Evolutionary conservation across 53 echinoderm and acorn worm species (phyloP), one percentile per base, ranked within the genome.

Genomic region (Paracentrotus lividus): DNA sequence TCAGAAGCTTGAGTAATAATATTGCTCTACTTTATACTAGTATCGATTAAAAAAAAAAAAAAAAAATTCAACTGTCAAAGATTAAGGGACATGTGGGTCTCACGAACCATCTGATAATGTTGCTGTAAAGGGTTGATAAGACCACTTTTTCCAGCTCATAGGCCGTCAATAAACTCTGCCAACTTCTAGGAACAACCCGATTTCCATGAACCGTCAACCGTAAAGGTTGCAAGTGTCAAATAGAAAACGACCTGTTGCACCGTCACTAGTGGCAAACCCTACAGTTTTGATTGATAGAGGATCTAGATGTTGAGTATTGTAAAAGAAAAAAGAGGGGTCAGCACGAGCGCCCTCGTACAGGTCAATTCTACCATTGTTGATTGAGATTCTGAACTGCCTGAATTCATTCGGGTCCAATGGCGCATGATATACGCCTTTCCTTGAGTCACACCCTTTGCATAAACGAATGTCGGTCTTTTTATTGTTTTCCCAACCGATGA

Each of bases 201-300:
- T 57, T 13, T 27, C 2, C 32, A 72, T 38, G 36, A 3, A 16
- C 72, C 0, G 18, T 72, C 72, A 81, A 26, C 12, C 26, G 27
- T 81, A 81, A 27, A 81, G 16, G 47, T 81, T 47, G n/a, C 81
- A 81, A n/a, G 81, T 23, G 45, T 81, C 81, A 47, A 81, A 81
- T n/a, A 81, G 45, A n/a, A 81, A 81, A 47, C 81, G 81, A 47
- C 81, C 81, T 3, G 1, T 27, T 4, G 10, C 81, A 3, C 7
- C 1, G 10, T 45, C 3, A 47, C 44, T 21, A 3, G 81, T 81
- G 9, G 27, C 2, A 26, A 81, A 44, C 1, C 45, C 81, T 5
- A 81, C 81, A 8, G 45, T 3, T 14, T 20, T 15, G 44, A 81
- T 81, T 0, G 8, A 16, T n/a, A 81, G 16, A n/a, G 26, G n/a